Conservation (phyloP, 2,113 vertebrate species). For the Lycaon pictus region DNA sequence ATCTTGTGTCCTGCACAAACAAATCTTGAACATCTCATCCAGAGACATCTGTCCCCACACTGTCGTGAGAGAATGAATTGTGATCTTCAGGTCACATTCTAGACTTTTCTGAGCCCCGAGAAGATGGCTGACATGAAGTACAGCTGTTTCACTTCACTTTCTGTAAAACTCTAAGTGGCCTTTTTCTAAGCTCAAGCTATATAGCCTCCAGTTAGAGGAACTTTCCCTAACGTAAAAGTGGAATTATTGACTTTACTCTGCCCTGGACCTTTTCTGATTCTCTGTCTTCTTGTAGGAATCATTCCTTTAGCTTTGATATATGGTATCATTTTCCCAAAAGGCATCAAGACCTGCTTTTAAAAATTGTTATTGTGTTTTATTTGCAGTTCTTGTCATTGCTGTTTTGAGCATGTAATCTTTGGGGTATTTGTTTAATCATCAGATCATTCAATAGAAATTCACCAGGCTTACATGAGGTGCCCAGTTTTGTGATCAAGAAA, state of each 20-base stretch:
- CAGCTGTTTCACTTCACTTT: background rate
- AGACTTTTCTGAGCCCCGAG: background rate
- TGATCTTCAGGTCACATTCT: background rate
- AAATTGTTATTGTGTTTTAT: background rate
- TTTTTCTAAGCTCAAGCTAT: background rate
- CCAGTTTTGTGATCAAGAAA: background rate
- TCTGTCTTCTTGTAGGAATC: background rate
- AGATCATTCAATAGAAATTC: background rate
- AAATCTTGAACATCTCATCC: background rate
- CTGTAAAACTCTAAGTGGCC: background rate
- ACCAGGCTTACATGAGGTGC: background rate
- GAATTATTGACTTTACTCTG: background rate
- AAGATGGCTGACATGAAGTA: background rate
- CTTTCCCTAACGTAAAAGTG: background rate
- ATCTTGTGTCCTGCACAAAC: conserved; percentile 47
- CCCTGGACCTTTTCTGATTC: background rate
- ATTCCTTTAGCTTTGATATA: conserved; percentile 15
- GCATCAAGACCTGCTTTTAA: background rate
- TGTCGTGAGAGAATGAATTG: background rate
- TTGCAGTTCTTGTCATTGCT: background rate
- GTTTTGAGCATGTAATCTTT: background rate
- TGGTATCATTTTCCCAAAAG: background rate
- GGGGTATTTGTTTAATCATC: background rate
- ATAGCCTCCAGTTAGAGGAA: background rate
- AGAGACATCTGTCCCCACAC: background rate